Base-by-base conservation (phyloP, 2,113 vertebrate species). In the Eolophus roseicapilla region DNA sequence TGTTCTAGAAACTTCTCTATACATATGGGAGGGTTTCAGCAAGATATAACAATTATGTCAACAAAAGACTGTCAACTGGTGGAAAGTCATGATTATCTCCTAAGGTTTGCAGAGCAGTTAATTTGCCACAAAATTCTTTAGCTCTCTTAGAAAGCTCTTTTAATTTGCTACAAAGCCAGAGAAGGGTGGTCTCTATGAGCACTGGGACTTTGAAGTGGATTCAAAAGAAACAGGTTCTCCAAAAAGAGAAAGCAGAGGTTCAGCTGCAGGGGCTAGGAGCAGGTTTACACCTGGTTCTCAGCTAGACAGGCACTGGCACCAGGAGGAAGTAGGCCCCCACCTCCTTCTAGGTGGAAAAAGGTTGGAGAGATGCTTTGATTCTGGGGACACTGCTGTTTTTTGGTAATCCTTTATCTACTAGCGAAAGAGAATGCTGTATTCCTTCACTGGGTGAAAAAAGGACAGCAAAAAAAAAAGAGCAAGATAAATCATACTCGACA, bases 391-490 rank as follows among this genome's bases (percentile, higher is more conserved):
- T 27, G 12, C 14, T 47, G 31, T 78, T 44, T 49, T 65, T 63
- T 46, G 12, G 27, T 27, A 49, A 76, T 64, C 25, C 44, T 82
- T 77, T 49, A 70, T 74, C 52, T 69, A 17, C 59, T 49, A 57
- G 43, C 7, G 41, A 75, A 67, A 70, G 17, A 62, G 39, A 68
- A 74, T 35, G 35, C 17, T 46, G 37, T 29, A 52, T 68, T 88
- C 64, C 35, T 37, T 53, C 53, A 16, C 52, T 31, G 20, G 43
- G 47, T 85, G 37, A 2, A 11, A 68, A 35, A 43, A 37, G 24
- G 19, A 67, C 43, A 63, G 81, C 55, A 91, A 75, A 84, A 59
- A 59, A 70, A 86, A 0, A 75, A 70, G 86, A 0, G 0, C 0
- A 0, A 93, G 55, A 84, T 79, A 87, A 95, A 92, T 75, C 82